phyloP scores from a whole-genome alignment of 2,797 vertebrate genomes.

The Sebastes umbrosus region DNA sequence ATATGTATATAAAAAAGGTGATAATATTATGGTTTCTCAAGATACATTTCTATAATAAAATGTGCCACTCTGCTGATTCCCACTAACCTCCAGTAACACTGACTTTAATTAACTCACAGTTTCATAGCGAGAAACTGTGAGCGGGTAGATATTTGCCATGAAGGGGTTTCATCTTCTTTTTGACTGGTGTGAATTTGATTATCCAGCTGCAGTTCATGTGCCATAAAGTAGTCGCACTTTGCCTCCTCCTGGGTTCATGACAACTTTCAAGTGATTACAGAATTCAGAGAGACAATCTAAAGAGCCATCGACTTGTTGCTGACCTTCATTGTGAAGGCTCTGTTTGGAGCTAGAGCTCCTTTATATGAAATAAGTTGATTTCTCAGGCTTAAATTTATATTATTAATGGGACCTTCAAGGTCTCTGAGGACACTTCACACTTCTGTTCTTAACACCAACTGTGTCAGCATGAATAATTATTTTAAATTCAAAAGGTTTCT shows the following conservation, averaged over 20 bases:
- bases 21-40: background rate
- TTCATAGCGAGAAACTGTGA: slow-evolving; percentile 8
- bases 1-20: background rate
- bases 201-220: slow-evolving; percentile 19
- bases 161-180: slow-evolving; percentile 2
- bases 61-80: background rate
- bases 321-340: background rate
- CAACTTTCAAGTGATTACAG: slow-evolving; percentile 24
- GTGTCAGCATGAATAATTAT: slow-evolving; percentile 50
- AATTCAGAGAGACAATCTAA: slow-evolving; percentile 27
- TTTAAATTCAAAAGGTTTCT: slow-evolving; percentile 47
- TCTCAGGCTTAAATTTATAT: slow-evolving; percentile 14
- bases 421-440: slow-evolving; percentile 24
- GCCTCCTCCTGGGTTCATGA: background rate
- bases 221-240: slow-evolving; percentile 13
- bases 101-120: slow-evolving; percentile 27
- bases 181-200: slow-evolving; percentile 28
- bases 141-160: slow-evolving; percentile 2
- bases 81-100: background rate
- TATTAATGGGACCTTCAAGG: slow-evolving; percentile 10
- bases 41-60: background rate
- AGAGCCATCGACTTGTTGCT: slow-evolving; percentile 18
- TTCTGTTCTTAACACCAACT: slow-evolving; percentile 22
- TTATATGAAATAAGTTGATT: background rate
- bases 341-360: background rate